Base-by-base conservation (phyloP, 2,113 vertebrate species). In the Lichenostomus cassidix region DNA sequence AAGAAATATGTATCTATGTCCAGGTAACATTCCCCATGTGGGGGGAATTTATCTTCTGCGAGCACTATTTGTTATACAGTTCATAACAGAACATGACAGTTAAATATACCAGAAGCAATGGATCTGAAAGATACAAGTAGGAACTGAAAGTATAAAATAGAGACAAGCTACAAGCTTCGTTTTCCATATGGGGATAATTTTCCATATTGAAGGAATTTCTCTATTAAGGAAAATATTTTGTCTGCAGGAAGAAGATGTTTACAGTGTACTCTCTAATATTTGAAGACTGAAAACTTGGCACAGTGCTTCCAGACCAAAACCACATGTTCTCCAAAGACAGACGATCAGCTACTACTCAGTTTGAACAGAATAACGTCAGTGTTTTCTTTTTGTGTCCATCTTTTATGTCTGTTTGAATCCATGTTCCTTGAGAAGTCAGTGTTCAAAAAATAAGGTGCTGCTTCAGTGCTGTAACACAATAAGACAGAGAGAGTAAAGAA, bases 251-350 rank as follows among this genome's bases (percentile, higher is more conserved):
- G 44, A 47, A 75, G 31, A n/a, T 37, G 3, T 71, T 79, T 44
- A 20, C 8, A 31, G 25, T 12, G 4, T 50, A 28, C 5, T 39
- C 22, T 47, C 33, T 70, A 58, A 69, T 2, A 63, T 42, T 1
- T 50, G 16, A 78, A 53, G 22, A 41, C 5, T 41, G 5, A 70
- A 70, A 78, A 42, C 2, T 22, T 78, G 16, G 1, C 6, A 49
- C 15, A 63, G 20, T 79, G 4, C 7, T 90, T 78, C 62, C 65
- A 84, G 28, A 62, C 19, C 42, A 82, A 83, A 74, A n/a, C 6
- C 18, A 31, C 0, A 0, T 37, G 18, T 56, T 84, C 20, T 62
- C 24, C 1, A 3, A 82, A 58, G 21, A 60, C 14, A 53, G 10
- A 16, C 33, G 10, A 74, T 63, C 24, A 89, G 25, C 6, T 18